Evolutionary conservation across 2,113 vertebrate genomes (phyloP).

Genomic region (Lanius ludovicianus): DNA sequence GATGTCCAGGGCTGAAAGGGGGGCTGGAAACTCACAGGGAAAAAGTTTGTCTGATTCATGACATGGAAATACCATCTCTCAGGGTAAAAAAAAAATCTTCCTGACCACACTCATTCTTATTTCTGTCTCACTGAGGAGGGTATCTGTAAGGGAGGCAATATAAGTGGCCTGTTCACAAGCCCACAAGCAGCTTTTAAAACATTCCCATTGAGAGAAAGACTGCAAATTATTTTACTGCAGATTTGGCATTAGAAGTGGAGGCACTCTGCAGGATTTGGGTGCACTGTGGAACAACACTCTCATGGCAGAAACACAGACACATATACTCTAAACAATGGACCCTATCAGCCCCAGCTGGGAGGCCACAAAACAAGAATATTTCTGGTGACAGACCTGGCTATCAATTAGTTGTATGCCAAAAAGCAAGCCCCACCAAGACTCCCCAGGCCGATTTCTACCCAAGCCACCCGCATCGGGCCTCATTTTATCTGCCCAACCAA

Average conservation of each 20-base stretch:
- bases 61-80: background rate
- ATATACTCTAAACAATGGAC: background rate
- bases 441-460: background rate
- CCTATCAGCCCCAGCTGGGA: background rate
- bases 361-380: background rate
- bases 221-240: background rate
- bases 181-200: background rate
- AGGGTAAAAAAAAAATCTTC: background rate
- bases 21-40: background rate
- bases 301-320: background rate
- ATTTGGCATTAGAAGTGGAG: background rate
- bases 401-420: background rate
- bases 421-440: background rate
- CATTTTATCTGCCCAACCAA: background rate
- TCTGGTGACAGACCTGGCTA: background rate
- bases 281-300: background rate
- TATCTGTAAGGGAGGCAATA: background rate
- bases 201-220: background rate
- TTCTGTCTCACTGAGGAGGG: background rate
- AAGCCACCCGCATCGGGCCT: accelerated
- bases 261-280: background rate
- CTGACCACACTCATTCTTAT: background rate
- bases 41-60: background rate
- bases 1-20: background rate
- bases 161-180: background rate